Evolutionary conservation across 2,797 vertebrate genomes (phyloP).

Genomic region (Phrynocephalus guinanensis): DNA sequence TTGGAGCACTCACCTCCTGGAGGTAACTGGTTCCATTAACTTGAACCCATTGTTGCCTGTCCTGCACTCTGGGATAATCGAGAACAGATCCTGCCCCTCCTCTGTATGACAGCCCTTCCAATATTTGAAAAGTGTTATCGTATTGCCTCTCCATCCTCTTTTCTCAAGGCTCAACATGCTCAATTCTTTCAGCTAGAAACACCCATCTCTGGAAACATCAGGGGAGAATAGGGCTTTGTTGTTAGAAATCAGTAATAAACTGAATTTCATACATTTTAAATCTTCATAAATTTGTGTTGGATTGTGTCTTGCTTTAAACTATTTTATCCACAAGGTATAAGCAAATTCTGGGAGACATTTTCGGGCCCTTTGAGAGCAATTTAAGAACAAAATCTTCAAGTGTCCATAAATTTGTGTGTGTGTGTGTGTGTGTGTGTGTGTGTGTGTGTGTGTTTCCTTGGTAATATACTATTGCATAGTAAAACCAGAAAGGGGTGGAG

Average conservation of each 20-base stretch:
- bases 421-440: too few relatives aligned
- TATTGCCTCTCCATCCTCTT: too few relatives aligned
- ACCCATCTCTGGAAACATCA: too few relatives aligned
- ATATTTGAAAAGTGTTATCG: too few relatives aligned
- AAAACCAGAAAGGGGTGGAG: conserved; percentile 63
- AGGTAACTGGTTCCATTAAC: too few relatives aligned
- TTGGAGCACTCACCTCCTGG: too few relatives aligned
- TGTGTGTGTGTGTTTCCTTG: conserved; percentile 47
- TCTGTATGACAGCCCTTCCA: too few relatives aligned
- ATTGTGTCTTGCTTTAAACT: conserved; percentile 26
- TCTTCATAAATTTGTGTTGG: not conserved
- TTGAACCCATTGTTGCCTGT: too few relatives aligned
- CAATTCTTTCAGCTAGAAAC: too few relatives aligned
- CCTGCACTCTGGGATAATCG: too few relatives aligned
- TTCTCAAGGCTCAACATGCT: too few relatives aligned
- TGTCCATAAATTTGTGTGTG: conserved; percentile 74
- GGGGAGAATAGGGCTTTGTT: not conserved
- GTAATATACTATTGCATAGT: conserved; percentile 69
- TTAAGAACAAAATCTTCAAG: conserved; percentile 61
- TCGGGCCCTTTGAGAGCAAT: conserved; percentile 55
- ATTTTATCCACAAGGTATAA: not conserved
- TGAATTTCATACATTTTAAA: not conserved
- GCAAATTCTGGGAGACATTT: conserved; percentile 44
- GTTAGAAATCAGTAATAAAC: not conserved
- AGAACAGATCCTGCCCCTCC: too few relatives aligned